Percentiles rank a stretch among this genome's conserved stretches.
Conservation (phyloP, 2,888 invertebrate genomes). For the Beris morrisii region DNA sequence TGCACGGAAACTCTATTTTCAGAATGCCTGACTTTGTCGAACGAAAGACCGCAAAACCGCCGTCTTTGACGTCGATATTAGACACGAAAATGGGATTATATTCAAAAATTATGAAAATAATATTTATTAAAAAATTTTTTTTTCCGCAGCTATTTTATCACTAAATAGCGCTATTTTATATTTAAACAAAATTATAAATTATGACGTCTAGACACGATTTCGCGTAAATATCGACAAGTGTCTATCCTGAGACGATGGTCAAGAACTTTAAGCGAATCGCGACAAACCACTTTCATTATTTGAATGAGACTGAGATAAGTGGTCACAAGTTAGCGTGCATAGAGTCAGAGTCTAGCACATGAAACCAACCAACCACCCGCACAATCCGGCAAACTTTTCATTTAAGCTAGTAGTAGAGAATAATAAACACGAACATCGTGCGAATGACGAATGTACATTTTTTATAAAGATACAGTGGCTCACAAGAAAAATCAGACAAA, state of each 20-base stretch:
- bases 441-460: too few relatives aligned
- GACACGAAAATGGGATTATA: not conserved
- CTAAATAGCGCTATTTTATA: slow-evolving; percentile 48
- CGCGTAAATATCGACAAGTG: slow-evolving; percentile 57
- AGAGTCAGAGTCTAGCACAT: too few relatives aligned
- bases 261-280: slow-evolving; percentile 52
- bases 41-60: too few relatives aligned
- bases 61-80: not conserved
- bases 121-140: not conserved
- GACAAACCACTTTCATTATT: slow-evolving; percentile 55
- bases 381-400: too few relatives aligned
- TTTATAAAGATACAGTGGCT: too few relatives aligned
- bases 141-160: not conserved
- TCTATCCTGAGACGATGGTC: slow-evolving; percentile 56
- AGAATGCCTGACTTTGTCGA: slow-evolving; percentile 13
- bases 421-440: too few relatives aligned
- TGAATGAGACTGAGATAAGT: slow-evolving; percentile 51
- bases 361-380: too few relatives aligned
- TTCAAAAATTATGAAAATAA: slow-evolving; percentile 4
- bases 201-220: slow-evolving; percentile 53
- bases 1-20: slow-evolving; percentile 21
- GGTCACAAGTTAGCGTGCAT: not conserved
- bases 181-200: slow-evolving; percentile 22
- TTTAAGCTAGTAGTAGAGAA: too few relatives aligned
- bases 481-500: too few relatives aligned